Evolutionary conservation across 1,140 invertebrate species (phyloP), one percentile per base, ranked within the genome.

Genomic region (Drosophila saltans): DNA sequence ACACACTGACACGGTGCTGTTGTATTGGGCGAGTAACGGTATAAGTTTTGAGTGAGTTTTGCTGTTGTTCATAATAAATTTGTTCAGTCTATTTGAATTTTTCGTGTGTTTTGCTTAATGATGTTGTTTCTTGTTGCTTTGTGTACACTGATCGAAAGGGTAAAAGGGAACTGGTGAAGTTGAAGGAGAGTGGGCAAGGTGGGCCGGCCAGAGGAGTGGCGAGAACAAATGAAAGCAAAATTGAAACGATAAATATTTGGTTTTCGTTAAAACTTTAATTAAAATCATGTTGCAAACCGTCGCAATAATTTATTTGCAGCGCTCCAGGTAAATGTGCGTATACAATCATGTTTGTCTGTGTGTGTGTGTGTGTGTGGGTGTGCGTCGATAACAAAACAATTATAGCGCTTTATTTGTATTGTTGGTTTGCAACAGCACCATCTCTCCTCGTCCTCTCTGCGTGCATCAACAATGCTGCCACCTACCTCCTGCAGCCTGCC

Each of bases 231-330:
- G 79, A 82, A 86, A 86, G 82, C 82, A 88, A 88, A 86, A 86
- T 86, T 59, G 80, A 88, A 88, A 88, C 83, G 79, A 88, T 88
- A 88, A 88, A 88, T 88, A 88, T 88, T 88, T 88, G 83, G 83
- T 80, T 88, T 86, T 88, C 80, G 83, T 88, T 88, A 83, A 88
- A 88, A 88, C 83, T 88, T 88, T 88, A 88, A 88, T 88, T 88
- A 88, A 88, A 88, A 88, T 82, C 83, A 88, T 88, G 83, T 66
- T 83, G 69, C 69, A 73, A 52, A 52, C 63, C 80, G 83, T 64
- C 76, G 67, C 78, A 88, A 88, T 88, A 88, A 88, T 89, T 88
- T 88, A 88, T 88, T 88, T 86, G 78, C 67, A 76, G 26, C 82
- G 72, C 76, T 57, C 66, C 58, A 33, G 48, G 33, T 59, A 59